Conservation (phyloP, 2,888 invertebrate genomes). For the Micropterix aruncella region DNA sequence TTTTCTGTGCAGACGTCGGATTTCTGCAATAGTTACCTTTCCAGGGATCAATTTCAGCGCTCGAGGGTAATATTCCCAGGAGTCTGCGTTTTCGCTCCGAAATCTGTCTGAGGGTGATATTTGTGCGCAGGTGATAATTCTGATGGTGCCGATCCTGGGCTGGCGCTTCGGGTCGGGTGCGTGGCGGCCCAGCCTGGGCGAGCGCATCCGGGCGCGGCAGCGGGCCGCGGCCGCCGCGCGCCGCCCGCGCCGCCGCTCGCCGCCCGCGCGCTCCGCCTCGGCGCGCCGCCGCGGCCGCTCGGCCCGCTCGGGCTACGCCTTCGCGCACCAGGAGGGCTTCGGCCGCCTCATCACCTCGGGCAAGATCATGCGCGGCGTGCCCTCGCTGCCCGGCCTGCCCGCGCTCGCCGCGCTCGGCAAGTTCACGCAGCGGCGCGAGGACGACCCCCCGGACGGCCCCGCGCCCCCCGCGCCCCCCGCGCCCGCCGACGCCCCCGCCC, state of each 20-base stretch:
- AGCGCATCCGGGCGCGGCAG: constrained; percentile 77
- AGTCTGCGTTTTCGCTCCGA: no score
- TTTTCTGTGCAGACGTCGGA: no score
- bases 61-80: no score
- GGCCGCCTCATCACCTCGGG: constrained; percentile 94
- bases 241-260: constrained; percentile 58
- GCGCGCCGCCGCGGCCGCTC: constrained; percentile 82
- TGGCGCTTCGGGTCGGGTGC: constrained; percentile 92
- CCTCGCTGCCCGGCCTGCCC: constrained; percentile 50
- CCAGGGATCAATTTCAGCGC: no score
- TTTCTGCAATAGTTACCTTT: no score
- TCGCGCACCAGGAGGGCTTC: constrained; percentile 97
- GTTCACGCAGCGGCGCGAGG: constrained; percentile 19
- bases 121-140: constrained; percentile 48
- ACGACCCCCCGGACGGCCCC: constrained; percentile 18
- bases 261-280: constrained; percentile 73
- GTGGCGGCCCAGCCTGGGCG: constrained; percentile 82
- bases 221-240: constrained; percentile 56
- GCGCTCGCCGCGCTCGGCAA: constrained; percentile 50
- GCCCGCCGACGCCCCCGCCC: constrained; percentile 17
- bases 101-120: no score
- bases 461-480: constrained; percentile 14
- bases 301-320: constrained; percentile 93
- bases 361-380: constrained; percentile 83
- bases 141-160: constrained; percentile 86